These are phyloP conservation scores for Caenorhabditis uteleia DNA, from an alignment of 2,888 invertebrate genomes.

Conservation along the genomic window DNA sequence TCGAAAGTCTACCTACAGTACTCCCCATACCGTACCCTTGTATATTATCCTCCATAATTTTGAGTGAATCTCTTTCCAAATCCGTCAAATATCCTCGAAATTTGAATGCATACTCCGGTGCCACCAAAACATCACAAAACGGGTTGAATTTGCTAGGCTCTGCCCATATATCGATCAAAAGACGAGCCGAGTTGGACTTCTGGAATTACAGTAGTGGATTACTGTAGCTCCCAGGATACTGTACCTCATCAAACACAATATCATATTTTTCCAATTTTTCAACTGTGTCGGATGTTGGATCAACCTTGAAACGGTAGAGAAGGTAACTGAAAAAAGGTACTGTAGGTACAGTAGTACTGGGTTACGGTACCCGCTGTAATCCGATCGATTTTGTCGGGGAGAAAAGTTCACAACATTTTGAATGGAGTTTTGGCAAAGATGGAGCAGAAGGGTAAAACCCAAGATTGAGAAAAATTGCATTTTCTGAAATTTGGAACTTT, in stretches of 20 bases:
- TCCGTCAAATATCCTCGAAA: constrained; percentile 11
- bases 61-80: constrained; percentile 5
- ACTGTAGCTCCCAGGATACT: neutral
- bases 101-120: constrained; percentile 46
- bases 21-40: constrained; percentile 22
- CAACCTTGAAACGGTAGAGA: constrained; percentile 26
- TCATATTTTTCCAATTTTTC: constrained; percentile 27
- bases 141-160: constrained; percentile 53
- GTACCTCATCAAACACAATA: constrained; percentile 20
- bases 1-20: neutral
- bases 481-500: no score
- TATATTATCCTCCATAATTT: constrained; percentile 22
- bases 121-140: constrained; percentile 56
- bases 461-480: no score
- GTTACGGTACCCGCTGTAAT: no score
- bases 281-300: constrained; percentile 13
- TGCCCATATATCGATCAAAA: constrained; percentile 60
- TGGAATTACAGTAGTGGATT: constrained; percentile 9
- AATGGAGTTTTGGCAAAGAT: no score
- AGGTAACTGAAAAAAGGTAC: no score
- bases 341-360: no score
- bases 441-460: no score
- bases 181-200: constrained; percentile 18
- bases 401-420: no score
- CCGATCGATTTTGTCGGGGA: no score